A percentile compares a stretch with the other conserved stretches of the same genome.
Conservation (phyloP, 2,797 vertebrate species). For the Eutrigla gurnardus region DNA sequence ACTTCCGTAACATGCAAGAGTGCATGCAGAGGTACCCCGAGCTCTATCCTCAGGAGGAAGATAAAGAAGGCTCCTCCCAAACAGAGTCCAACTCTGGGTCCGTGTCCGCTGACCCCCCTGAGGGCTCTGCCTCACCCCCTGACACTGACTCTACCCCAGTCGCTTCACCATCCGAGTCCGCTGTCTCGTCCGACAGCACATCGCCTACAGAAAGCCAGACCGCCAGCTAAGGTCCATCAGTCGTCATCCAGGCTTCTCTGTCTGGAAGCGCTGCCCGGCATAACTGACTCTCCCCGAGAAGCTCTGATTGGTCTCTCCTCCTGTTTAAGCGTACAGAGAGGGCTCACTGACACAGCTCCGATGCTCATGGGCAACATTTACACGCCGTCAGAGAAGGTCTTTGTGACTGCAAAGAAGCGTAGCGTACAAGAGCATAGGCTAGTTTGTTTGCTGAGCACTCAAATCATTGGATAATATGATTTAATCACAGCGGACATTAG, state of each 20-base stretch:
- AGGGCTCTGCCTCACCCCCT: conserved; percentile 55
- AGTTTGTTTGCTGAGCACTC: conserved; percentile 46
- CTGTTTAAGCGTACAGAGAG: too few species aligned
- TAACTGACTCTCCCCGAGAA: conserved; percentile 48
- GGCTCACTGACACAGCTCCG: conserved; percentile 22
- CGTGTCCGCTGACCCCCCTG: conserved; percentile 16
- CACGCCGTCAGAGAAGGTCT: conserved; percentile 26
- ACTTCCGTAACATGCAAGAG: conserved; percentile 96
- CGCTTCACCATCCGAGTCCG: conserved; percentile 26
- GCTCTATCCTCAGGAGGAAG: conserved; percentile 94
- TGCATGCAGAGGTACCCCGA: conserved; percentile 97
- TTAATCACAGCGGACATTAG: conserved; percentile 35
- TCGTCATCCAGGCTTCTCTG: conserved; percentile 16
- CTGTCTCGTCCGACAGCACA: conserved; percentile 34
- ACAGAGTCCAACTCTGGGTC: conserved; percentile 31
- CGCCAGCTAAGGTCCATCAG: conserved; percentile 69
- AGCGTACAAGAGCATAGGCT: conserved; percentile 15
- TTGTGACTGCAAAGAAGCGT: conserved; percentile 27
- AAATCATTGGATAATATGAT: conserved; percentile 29
- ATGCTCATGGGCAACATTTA: conserved; percentile 23
- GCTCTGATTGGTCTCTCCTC: too few species aligned
- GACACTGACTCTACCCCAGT: conserved; percentile 62
- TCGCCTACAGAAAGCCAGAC: conserved; percentile 64
- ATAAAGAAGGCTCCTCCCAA: conserved; percentile 76
- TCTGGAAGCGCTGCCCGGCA: conserved; percentile 38